Conservation (phyloP, 1,140 invertebrate genomes). For the Papilio dardanus region DNA sequence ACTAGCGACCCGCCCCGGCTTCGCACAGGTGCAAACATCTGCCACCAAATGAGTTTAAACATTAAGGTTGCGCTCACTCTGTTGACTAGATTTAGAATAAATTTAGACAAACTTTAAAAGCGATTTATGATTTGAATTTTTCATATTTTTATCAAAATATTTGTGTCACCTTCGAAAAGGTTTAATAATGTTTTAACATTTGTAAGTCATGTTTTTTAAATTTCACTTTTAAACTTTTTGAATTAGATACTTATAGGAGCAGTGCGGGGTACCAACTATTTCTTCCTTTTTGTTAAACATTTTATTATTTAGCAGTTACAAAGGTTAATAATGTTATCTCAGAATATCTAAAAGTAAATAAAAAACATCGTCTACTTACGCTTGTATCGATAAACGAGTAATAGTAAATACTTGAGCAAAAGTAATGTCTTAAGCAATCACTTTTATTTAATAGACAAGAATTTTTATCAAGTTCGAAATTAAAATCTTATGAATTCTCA, state of each 20-base stretch:
- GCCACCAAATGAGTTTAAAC: constrained; percentile 22
- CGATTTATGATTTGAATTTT: neutral
- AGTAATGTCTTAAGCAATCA: no score
- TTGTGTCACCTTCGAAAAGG: neutral
- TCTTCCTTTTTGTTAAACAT: no score
- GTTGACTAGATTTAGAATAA: constrained; percentile 21
- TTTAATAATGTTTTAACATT: neutral
- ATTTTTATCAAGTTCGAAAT: no score
- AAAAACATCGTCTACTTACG: no score
- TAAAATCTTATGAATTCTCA: no score
- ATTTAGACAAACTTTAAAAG: constrained; percentile 9
- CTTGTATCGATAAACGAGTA: no score
- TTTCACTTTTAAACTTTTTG: neutral
- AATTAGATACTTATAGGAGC: no score
- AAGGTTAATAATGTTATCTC: neutral
- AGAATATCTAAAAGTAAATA: no score
- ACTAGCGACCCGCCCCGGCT: no score
- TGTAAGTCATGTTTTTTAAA: neutral
- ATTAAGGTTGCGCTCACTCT: constrained; percentile 24
- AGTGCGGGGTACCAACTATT: neutral
- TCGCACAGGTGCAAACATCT: no score
- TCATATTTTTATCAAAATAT: constrained; percentile 5
- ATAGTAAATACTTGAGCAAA: no score
- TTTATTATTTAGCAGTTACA: neutral
- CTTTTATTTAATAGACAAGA: no score